phyloP scores from a whole-genome alignment of 2,113 vertebrate species.

The Halichoerus grypus region DNA sequence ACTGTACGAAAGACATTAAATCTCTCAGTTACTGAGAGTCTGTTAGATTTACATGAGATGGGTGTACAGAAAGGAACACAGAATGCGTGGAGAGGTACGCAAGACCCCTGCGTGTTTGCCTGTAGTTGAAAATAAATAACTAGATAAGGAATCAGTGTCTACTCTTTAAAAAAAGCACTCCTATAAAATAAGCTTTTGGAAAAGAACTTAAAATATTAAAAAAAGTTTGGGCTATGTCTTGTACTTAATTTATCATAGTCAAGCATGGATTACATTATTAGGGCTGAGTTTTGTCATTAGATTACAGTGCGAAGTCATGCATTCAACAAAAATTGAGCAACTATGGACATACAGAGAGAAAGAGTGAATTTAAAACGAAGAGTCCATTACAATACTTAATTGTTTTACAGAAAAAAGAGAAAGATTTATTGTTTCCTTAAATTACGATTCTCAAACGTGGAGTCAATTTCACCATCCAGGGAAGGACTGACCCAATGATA shows the following conservation, averaged over 20 bases:
- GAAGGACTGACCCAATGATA: not conserved
- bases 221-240: not conserved
- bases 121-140: not conserved
- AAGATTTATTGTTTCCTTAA: not conserved
- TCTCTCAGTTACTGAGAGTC: not conserved
- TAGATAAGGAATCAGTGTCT: not conserved
- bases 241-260: not conserved
- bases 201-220: not conserved
- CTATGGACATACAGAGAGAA: not conserved
- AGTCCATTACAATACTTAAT: not conserved
- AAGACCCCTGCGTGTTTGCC: not conserved
- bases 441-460: not conserved
- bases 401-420: not conserved
- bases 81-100: not conserved
- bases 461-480: not conserved
- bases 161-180: not conserved
- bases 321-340: not conserved
- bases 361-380: slow-evolving; percentile 18
- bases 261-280: not conserved
- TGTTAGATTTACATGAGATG: not conserved
- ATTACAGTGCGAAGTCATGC: not conserved
- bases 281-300: not conserved
- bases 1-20: not conserved
- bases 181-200: not conserved
- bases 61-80: not conserved